phyloP scores from a whole-genome alignment of 2,113 vertebrate species.

The Thinocorus orbignyianus region DNA sequence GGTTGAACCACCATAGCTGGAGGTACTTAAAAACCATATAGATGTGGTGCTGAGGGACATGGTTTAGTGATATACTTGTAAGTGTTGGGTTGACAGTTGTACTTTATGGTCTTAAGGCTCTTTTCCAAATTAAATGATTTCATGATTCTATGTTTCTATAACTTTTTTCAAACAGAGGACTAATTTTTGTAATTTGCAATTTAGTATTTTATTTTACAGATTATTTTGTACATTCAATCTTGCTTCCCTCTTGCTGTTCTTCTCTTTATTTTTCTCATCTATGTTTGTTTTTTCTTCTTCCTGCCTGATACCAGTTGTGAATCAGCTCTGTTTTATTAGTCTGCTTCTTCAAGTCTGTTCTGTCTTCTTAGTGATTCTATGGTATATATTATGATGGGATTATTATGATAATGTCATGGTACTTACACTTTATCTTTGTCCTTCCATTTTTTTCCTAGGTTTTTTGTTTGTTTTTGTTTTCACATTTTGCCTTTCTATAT shows the following conservation, averaged over 20 bases:
- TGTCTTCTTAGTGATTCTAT: not conserved
- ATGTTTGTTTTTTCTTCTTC: not conserved
- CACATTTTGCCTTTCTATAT: not conserved
- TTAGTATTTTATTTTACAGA: not conserved
- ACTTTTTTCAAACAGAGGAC: not conserved
- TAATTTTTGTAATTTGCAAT: not conserved
- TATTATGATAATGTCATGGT: constrained; percentile 21
- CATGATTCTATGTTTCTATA: not conserved
- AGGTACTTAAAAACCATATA: not conserved
- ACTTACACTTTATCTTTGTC: not conserved
- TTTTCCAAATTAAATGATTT: not conserved
- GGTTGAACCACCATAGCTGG: not conserved
- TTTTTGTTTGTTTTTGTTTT: not conserved
- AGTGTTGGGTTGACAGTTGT: not conserved
- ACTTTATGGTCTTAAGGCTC: fast-evolving
- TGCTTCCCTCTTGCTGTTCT: not conserved
- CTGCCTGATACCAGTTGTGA: not conserved
- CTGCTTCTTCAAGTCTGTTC: not conserved
- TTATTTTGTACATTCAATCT: not conserved
- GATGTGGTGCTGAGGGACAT: not conserved
- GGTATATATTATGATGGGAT: not conserved
- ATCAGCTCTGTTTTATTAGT: not conserved
- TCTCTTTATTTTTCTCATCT: not conserved
- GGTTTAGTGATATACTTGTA: not conserved
- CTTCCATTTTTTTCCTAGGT: not conserved